Conservation (phyloP, 2,113 vertebrate genomes). For the Barnardius zonarius region DNA sequence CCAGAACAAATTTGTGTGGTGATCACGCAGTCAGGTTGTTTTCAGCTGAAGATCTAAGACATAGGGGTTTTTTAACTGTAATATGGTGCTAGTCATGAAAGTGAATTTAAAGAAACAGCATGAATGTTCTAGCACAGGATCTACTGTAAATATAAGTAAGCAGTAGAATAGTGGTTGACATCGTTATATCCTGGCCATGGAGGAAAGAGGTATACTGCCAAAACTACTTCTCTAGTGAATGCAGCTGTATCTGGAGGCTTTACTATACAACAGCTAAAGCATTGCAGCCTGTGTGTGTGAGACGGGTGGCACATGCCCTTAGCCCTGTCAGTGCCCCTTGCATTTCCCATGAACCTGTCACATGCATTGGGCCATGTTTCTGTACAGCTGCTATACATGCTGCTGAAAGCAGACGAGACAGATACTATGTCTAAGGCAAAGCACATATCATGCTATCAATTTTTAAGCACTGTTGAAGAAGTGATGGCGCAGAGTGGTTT, state of each 20-base stretch:
- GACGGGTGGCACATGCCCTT: rapidly evolving
- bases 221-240: not conserved
- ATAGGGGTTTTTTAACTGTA: not conserved
- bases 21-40: not conserved
- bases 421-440: not conserved
- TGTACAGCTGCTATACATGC: not conserved
- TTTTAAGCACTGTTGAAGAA: not conserved
- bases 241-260: not conserved
- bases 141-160: not conserved
- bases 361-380: rapidly evolving
- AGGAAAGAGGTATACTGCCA: not conserved
- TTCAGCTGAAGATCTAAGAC: not conserved
- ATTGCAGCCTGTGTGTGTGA: not conserved
- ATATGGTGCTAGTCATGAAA: not conserved
- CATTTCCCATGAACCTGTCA: not conserved
- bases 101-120: not conserved
- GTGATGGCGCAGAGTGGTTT: not conserved
- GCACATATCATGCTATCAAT: not conserved
- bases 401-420: not conserved
- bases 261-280: not conserved
- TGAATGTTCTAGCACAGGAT: not conserved
- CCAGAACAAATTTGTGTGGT: not conserved
- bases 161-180: not conserved
- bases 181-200: not conserved
- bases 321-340: rapidly evolving